A percentile compares a stretch with the other conserved stretches of the same genome.
Evolutionary conservation across 2,113 vertebrate species (phyloP).

Genomic region (Odocoileus hemionus): DNA sequence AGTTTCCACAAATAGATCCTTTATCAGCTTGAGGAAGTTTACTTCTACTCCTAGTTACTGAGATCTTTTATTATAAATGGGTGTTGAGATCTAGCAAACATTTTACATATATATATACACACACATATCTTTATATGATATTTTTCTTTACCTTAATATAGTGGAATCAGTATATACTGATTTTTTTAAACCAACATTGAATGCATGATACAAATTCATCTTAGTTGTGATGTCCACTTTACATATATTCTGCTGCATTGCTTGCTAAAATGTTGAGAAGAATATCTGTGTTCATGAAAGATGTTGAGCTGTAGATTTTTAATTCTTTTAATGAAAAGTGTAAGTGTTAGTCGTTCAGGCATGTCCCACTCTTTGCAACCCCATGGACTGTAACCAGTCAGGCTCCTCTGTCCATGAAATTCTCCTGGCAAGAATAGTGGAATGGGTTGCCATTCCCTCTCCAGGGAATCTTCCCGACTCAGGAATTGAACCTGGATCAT

Average conservation of each 20-base stretch:
- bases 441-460: background rate
- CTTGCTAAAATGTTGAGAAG: background rate
- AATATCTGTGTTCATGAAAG: background rate
- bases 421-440: background rate
- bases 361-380: background rate
- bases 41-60: background rate
- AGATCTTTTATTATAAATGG: background rate
- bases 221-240: background rate
- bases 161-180: background rate
- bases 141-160: background rate
- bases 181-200: background rate
- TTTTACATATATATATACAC: background rate
- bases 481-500: background rate
- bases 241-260: background rate
- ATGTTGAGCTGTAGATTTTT: background rate
- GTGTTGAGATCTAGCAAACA: background rate
- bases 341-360: accelerated
- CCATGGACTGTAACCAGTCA: background rate
- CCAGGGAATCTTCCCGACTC: background rate
- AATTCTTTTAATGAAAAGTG: background rate
- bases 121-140: background rate
- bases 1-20: background rate
- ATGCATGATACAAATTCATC: background rate
- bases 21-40: background rate
- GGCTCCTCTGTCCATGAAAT: background rate